A percentile compares a stretch with the other conserved stretches of the same genome.
Evolutionary conservation across 2,888 invertebrate species (phyloP).

Genomic region (Epinotia bilunana): DNA sequence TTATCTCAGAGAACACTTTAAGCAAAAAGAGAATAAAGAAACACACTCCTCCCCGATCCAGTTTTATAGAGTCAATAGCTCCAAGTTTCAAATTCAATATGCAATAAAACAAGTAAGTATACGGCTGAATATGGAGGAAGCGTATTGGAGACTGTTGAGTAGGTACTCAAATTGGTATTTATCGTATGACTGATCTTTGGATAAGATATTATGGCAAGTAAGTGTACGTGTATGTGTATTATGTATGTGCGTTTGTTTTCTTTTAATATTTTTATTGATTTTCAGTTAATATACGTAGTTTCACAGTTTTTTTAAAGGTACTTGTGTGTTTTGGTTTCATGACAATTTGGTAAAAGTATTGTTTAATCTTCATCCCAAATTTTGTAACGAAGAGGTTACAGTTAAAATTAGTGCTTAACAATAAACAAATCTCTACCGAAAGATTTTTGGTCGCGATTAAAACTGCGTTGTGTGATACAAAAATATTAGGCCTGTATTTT

Average conservation of each 20-base stretch:
- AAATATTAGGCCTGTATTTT: too few relatives aligned
- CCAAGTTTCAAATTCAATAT: constrained; percentile 38
- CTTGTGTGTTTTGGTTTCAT: not conserved
- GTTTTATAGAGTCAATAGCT: constrained; percentile 30
- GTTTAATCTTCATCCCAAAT: not conserved
- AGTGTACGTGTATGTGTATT: too few relatives aligned
- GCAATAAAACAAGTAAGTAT: constrained; percentile 37
- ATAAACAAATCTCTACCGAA: too few relatives aligned
- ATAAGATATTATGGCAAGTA: not conserved
- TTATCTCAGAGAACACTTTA: not conserved
- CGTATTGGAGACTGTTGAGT: constrained; percentile 19
- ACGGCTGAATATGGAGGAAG: constrained; percentile 18
- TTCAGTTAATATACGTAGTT: not conserved
- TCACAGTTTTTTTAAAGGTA: not conserved
- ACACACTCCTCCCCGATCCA: constrained; percentile 5
- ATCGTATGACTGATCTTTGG: constrained; percentile 1
- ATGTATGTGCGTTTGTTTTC: not conserved
- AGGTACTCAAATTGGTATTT: constrained; percentile 30
- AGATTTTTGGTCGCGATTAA: too few relatives aligned
- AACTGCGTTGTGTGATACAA: too few relatives aligned
- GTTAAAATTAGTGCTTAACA: not conserved
- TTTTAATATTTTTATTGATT: not conserved
- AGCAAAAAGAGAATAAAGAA: not conserved
- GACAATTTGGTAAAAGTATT: not conserved
- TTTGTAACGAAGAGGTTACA: not conserved